Evolutionary conservation across 2,797 vertebrate genomes (phyloP).

Genomic region (Fistularia tabacaria): DNA sequence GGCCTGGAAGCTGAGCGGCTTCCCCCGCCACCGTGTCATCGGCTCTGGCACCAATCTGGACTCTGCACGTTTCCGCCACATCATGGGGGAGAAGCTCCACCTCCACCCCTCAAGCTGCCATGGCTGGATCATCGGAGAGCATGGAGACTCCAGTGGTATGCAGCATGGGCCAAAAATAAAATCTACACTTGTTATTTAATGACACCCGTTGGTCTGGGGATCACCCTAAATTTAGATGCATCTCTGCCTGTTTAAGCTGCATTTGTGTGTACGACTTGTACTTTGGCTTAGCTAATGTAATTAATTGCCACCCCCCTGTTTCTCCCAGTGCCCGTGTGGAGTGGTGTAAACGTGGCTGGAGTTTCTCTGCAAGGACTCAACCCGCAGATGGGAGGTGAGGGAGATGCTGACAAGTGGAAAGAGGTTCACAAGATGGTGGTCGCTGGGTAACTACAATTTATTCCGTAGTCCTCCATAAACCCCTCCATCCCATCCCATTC

Average conservation of each 20-base stretch:
- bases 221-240: not conserved
- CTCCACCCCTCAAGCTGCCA: conserved; percentile 92
- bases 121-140: conserved; percentile 92
- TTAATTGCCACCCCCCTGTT: not conserved
- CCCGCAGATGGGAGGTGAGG: conserved; percentile 83
- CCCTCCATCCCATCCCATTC: too few species aligned
- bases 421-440: conserved; percentile 90
- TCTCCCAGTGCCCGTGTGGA: conserved; percentile 91
- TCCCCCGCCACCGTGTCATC: conserved; percentile 92
- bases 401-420: conserved; percentile 91
- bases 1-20: conserved; percentile 97
- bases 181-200: not conserved
- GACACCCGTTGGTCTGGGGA: not conserved
- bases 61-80: conserved; percentile 91
- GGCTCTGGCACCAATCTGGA: conserved; percentile 97
- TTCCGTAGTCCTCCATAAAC: not conserved
- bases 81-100: conserved; percentile 90
- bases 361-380: conserved; percentile 87
- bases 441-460: conserved; percentile 79
- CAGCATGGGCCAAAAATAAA: conserved; percentile 32
- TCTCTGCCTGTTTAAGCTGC: not conserved
- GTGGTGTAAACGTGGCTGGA: conserved; percentile 92
- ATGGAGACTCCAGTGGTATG: conserved; percentile 98
- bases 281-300: not conserved
- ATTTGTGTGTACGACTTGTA: not conserved